phyloP scores from a whole-genome alignment of 2,113 vertebrate species.

The Rousettus leschenaultii region DNA sequence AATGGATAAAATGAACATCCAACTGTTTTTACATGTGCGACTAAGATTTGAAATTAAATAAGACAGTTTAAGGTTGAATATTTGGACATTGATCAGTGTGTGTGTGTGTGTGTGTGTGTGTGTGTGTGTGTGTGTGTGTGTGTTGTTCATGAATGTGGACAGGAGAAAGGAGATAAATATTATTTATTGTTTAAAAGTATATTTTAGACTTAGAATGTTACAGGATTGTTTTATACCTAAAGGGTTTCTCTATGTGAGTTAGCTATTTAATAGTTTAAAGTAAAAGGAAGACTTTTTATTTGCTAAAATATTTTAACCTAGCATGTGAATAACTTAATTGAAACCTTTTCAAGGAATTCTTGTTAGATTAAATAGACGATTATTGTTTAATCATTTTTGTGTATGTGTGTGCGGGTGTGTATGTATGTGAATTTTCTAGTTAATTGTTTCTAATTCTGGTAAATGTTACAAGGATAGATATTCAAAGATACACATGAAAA shows the following conservation, averaged over 20 bases:
- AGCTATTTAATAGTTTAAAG: neutral
- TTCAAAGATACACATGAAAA: neutral
- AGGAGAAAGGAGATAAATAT: neutral
- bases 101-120: neutral
- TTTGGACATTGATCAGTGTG: neutral
- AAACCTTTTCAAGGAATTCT: neutral
- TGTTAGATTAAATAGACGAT: neutral
- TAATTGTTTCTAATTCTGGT: neutral
- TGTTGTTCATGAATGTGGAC: neutral
- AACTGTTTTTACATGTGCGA: neutral
- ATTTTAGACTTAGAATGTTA: neutral
- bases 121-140: neutral
- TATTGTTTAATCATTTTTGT: neutral
- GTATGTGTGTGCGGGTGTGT: neutral
- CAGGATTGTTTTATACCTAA: neutral
- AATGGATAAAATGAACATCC: neutral
- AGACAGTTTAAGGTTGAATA: neutral
- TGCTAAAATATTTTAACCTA: conserved; percentile 6
- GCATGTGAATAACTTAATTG: neutral
- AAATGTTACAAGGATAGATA: neutral
- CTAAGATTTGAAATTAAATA: conserved; percentile 50
- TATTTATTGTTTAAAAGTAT: neutral
- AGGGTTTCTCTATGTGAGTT: neutral
- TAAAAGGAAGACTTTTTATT: neutral
- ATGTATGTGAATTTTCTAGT: neutral